These are phyloP conservation scores for Saxidomus purpurata DNA, from an alignment of 1,140 invertebrate genomes.

Conservation along the genomic window DNA sequence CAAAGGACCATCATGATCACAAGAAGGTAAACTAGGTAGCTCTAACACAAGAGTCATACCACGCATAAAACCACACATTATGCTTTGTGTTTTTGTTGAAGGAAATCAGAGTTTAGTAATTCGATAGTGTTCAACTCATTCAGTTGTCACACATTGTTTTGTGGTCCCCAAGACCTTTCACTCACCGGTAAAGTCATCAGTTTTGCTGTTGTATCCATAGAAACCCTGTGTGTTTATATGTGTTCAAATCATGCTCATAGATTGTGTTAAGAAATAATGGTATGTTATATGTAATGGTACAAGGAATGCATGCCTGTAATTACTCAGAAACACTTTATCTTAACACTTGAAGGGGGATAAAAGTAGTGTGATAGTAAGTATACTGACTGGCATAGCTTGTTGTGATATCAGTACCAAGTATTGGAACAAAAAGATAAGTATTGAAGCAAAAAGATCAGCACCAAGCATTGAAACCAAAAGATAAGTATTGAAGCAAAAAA, in stretches of 20 bases:
- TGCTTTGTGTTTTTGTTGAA: slow-evolving; percentile 1
- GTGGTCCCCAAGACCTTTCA: background rate
- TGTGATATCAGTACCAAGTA: background rate
- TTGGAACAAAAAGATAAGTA: no score
- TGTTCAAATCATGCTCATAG: background rate
- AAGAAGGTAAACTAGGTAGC: slow-evolving; percentile 61
- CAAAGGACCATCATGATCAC: slow-evolving; percentile 64
- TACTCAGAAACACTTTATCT: background rate
- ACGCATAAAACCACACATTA: slow-evolving; percentile 29
- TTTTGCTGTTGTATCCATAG: background rate
- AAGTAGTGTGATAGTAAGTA: slow-evolving; percentile 44
- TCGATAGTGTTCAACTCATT: background rate
- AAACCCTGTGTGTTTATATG: slow-evolving; percentile 7
- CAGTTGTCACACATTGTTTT: background rate
- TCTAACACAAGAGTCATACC: background rate
- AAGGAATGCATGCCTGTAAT: background rate
- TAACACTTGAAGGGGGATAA: slow-evolving; percentile 43
- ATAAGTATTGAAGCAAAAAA: no score
- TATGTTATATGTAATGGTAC: background rate
- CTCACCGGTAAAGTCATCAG: background rate
- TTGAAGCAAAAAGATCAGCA: no score
- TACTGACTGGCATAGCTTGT: background rate
- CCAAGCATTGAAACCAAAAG: no score
- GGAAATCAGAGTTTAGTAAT: slow-evolving; percentile 8
- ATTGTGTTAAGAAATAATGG: background rate